These are phyloP conservation scores for Nothobranchius furzeri DNA, from an alignment of 2,113 vertebrate genomes.

Conservation along the genomic window DNA sequence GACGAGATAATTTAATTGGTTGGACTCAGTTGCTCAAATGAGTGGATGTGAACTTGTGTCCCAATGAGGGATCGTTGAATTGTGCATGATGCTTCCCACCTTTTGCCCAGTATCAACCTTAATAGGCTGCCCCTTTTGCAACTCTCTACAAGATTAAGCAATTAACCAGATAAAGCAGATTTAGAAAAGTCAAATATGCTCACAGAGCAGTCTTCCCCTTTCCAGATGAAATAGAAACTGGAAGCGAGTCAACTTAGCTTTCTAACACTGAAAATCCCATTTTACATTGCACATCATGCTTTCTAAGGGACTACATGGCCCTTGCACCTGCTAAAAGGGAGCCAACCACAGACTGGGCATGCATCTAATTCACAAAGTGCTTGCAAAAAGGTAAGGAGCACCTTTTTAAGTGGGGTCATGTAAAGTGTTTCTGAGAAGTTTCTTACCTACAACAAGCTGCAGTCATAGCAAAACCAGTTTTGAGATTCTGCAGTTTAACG, in stretches of 20 bases:
- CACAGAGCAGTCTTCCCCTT: background rate
- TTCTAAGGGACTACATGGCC: background rate
- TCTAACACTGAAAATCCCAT: background rate
- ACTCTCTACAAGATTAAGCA: background rate
- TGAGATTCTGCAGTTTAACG: too few species aligned
- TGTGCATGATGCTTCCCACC: background rate
- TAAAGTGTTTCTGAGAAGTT: too few species aligned
- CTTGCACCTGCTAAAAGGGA: background rate
- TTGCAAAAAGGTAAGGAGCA: background rate
- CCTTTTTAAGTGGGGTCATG: background rate
- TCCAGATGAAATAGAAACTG: background rate
- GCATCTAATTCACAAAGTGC: background rate
- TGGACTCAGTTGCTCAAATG: background rate
- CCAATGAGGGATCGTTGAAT: background rate
- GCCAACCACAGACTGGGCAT: background rate
- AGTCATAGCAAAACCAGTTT: too few species aligned
- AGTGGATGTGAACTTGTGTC: background rate
- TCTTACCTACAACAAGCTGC: too few species aligned
- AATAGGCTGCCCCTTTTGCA: background rate
- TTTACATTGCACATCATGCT: background rate
- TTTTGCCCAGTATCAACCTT: background rate
- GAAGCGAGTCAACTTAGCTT: background rate
- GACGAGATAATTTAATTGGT: too few species aligned
- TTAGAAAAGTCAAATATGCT: background rate
- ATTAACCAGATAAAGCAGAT: too few species aligned